These are phyloP conservation scores for Acronicta leporina DNA, from an alignment of 2,888 invertebrate species.

Conservation along the genomic window DNA sequence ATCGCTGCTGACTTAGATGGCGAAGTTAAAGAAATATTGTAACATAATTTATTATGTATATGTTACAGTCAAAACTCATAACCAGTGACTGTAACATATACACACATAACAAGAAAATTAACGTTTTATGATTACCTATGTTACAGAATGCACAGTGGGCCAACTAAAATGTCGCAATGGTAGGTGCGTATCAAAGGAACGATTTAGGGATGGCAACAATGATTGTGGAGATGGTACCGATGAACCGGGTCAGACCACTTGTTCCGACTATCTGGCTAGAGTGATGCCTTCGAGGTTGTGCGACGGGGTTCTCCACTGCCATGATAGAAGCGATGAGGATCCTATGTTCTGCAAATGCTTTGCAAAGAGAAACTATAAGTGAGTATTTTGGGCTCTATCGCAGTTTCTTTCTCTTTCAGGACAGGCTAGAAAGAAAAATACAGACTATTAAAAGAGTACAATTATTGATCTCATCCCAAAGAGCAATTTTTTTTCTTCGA, in stretches of 20 bases:
- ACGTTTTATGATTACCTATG: conserved; percentile 2
- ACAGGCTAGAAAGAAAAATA: too few relatives aligned
- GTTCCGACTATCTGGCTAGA: conserved; percentile 91
- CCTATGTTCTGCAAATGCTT: conserved; percentile 91
- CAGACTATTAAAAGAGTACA: too few relatives aligned
- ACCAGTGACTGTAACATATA: too few relatives aligned
- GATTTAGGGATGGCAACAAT: conserved; percentile 91
- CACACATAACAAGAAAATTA: too few relatives aligned
- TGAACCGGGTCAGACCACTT: conserved; percentile 90
- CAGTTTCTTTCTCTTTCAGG: too few relatives aligned
- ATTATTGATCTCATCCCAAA: too few relatives aligned
- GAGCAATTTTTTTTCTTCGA: too few relatives aligned
- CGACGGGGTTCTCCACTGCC: conserved; percentile 93
- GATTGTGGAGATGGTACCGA: conserved; percentile 93
- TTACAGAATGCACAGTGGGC: conserved; percentile 90
- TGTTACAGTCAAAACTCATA: too few relatives aligned
- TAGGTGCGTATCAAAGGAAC: conserved; percentile 91
- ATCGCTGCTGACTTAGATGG: too few relatives aligned
- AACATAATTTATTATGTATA: too few relatives aligned
- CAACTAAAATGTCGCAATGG: conserved; percentile 92
- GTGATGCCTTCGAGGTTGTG: conserved; percentile 92
- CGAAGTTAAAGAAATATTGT: too few relatives aligned
- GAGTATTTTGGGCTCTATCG: conserved; percentile 40
- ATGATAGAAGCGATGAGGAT: conserved; percentile 93
- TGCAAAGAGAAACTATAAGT: conserved; percentile 74